phyloP scores from a whole-genome alignment of 2,113 vertebrate species.

The Stictonetta naevosa region DNA sequence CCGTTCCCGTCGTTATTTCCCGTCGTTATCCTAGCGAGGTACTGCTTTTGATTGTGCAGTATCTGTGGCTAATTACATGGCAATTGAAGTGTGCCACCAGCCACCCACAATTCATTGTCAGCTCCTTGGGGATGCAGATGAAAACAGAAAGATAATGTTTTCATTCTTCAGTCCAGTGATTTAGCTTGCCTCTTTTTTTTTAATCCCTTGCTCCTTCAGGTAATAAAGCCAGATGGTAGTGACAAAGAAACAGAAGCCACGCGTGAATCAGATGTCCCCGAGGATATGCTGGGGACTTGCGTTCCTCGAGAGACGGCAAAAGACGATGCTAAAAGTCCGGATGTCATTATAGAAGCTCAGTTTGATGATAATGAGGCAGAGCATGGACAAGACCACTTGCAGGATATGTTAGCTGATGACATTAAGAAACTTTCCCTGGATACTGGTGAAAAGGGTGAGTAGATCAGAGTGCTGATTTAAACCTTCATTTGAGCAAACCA shows the following conservation, averaged over 20 bases:
- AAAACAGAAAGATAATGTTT: slow-evolving; percentile 36
- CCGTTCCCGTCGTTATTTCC: neutral
- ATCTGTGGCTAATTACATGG: slow-evolving; percentile 9
- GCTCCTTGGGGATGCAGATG: slow-evolving; percentile 39
- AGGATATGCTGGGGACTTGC: slow-evolving; percentile 35
- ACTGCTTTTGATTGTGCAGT: slow-evolving; percentile 1
- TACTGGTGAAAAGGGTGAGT: slow-evolving; percentile 72
- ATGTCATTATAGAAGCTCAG: slow-evolving; percentile 82
- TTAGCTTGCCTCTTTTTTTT: slow-evolving; percentile 27
- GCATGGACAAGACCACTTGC: slow-evolving; percentile 43
- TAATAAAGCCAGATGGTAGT: slow-evolving; percentile 81
- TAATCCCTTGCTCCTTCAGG: slow-evolving; percentile 73
- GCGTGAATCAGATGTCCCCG: slow-evolving; percentile 68
- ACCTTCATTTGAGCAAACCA: neutral
- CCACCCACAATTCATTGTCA: slow-evolving; percentile 33
- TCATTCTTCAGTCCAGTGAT: slow-evolving; percentile 17
- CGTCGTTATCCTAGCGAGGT: slow-evolving; percentile 24
- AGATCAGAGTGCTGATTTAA: neutral
- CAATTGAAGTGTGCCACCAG: slow-evolving; percentile 16
- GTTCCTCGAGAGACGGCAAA: slow-evolving; percentile 4
- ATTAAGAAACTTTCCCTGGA: slow-evolving; percentile 63
- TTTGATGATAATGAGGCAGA: slow-evolving; percentile 77
- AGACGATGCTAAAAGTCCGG: slow-evolving; percentile 57
- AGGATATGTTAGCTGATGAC: slow-evolving; percentile 20
- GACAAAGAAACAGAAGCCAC: slow-evolving; percentile 81